Percentiles rank a stretch among this genome's conserved stretches.
Evolutionary conservation across 1,140 invertebrate species (phyloP).

Genomic region (Sitobion miscanthi): DNA sequence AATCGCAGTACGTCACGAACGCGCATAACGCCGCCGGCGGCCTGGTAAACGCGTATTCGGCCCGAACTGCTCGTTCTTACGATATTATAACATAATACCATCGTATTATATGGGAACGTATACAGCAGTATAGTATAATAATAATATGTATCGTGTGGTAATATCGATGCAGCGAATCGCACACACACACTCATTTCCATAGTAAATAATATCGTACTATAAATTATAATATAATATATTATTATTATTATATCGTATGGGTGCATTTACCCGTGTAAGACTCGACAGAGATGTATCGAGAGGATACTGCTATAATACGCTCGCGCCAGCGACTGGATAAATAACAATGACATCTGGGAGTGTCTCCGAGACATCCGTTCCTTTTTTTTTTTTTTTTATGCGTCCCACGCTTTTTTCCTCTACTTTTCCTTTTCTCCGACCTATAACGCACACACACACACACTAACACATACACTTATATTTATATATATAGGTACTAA

Average conservation of each 20-base stretch:
- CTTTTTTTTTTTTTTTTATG: slow-evolving; percentile 30
- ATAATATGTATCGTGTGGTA: too few relatives aligned
- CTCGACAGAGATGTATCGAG: neutral
- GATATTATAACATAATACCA: too few relatives aligned
- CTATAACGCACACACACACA: neutral
- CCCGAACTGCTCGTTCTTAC: neutral
- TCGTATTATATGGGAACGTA: too few relatives aligned
- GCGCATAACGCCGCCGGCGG: neutral
- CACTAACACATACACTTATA: neutral
- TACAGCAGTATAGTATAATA: too few relatives aligned
- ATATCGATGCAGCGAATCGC: neutral
- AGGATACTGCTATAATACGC: neutral
- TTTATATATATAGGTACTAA: neutral
- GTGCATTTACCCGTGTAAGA: neutral
- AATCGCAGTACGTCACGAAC: neutral
- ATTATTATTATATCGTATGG: neutral
- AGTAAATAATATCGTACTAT: neutral
- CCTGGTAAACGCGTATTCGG: neutral
- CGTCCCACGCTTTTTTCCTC: slow-evolving; percentile 48
- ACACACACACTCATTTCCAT: neutral
- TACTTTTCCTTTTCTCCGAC: slow-evolving; percentile 28
- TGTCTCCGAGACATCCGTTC: slow-evolving; percentile 52
- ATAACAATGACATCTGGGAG: slow-evolving; percentile 55
- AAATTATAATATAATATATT: neutral
- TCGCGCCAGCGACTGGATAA: neutral